These are phyloP conservation scores for Pachyramphus minor DNA, from an alignment of 2,113 vertebrate species.

Conservation along the genomic window DNA sequence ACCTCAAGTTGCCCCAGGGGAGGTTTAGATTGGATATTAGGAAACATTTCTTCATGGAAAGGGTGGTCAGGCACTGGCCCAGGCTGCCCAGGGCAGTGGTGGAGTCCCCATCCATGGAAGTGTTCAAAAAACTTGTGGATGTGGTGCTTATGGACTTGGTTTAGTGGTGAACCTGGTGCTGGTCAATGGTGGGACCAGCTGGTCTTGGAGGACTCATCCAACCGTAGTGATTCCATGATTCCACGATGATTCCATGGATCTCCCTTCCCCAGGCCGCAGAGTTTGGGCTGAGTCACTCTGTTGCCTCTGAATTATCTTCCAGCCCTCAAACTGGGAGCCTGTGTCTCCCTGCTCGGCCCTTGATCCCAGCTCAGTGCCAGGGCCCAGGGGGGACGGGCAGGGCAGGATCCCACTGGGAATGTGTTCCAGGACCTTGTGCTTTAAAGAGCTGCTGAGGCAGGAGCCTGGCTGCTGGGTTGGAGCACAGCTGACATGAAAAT, in stretches of 20 bases:
- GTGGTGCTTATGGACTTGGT: fast-evolving
- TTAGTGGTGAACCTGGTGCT: fast-evolving
- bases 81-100: background rate
- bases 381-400: background rate
- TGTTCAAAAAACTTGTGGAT: background rate
- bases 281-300: background rate
- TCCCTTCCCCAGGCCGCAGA: background rate
- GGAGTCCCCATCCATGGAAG: background rate
- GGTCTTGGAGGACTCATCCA: background rate
- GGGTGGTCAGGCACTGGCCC: background rate
- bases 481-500: background rate
- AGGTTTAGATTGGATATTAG: background rate
- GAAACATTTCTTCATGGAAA: background rate
- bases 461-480: background rate
- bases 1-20: background rate
- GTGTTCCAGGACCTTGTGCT: background rate
- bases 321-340: background rate
- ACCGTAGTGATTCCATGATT: background rate
- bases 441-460: background rate
- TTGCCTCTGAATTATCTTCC: background rate
- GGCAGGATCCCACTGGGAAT: background rate
- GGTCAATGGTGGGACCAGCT: background rate
- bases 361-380: background rate
- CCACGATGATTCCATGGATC: background rate
- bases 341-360: background rate